Evolutionary conservation across 1,140 invertebrate genomes (phyloP).

Genomic region (Bathynomus jamesi): DNA sequence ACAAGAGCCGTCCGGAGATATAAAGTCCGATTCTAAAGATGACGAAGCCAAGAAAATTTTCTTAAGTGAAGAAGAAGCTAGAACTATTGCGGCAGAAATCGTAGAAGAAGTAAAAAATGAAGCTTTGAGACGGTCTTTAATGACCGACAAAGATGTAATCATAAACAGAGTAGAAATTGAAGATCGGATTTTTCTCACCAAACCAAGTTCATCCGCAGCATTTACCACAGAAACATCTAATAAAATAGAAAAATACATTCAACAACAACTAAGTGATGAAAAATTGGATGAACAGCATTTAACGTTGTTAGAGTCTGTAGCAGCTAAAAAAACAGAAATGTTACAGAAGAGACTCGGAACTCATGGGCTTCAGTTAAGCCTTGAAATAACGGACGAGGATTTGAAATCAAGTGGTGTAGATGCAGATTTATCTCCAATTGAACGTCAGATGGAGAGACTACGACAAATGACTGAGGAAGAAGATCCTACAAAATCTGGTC

Average conservation of each 20-base stretch:
- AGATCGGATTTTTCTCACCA: slow-evolving; percentile 18
- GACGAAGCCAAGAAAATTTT: slow-evolving; percentile 21
- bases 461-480: slow-evolving; percentile 38
- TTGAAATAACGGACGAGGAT: slow-evolving; percentile 62
- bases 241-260: slow-evolving; percentile 46
- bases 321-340: slow-evolving; percentile 46
- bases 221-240: slow-evolving; percentile 39
- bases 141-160: slow-evolving; percentile 14
- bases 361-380: slow-evolving; percentile 52
- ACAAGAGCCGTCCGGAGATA: slow-evolving; percentile 19
- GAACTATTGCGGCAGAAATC: slow-evolving; percentile 47
- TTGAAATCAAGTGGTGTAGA: slow-evolving; percentile 53
- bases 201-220: slow-evolving; percentile 28
- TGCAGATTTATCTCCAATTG: slow-evolving; percentile 57
- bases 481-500: slow-evolving; percentile 24
- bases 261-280: slow-evolving; percentile 45
- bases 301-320: slow-evolving; percentile 47
- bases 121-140: slow-evolving; percentile 43
- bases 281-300: slow-evolving; percentile 42
- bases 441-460: slow-evolving; percentile 45
- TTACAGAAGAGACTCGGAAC: slow-evolving; percentile 43
- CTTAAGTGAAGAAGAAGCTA: slow-evolving; percentile 44
- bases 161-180: background rate
- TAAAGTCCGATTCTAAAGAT: slow-evolving; percentile 40
- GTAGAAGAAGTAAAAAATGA: slow-evolving; percentile 50